Base-by-base conservation (phyloP, 2,113 vertebrate species). In the Mormoops blainvillei region DNA sequence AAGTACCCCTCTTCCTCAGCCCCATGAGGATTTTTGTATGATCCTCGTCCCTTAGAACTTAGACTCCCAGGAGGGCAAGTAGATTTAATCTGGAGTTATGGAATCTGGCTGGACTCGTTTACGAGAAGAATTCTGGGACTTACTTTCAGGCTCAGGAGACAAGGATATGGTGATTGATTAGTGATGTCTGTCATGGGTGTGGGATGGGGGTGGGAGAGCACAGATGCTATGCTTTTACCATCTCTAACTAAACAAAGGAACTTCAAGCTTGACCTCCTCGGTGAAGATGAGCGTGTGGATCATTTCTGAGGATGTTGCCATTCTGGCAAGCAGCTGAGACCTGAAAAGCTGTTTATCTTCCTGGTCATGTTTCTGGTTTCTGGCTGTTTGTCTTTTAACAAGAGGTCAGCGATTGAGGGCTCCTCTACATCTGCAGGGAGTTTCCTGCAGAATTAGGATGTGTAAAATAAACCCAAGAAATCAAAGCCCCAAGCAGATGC, bases 371-470 rank as follows among this genome's bases (percentile, higher is more conserved):
- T 97, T 93, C 91, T 84, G 56, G 83, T 96, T 96, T 97, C 97
- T 98, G 94, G 48, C 76, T 97, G 68, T 92, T 95, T 95, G 90
- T 94, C 97, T 96, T 97, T 92, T 96, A 97, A 89, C 76, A 78
- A 88, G 96, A 95, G 92, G 97, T 96, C 96, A 95, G 65, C 52
- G 70, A 92, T 41, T 2, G 78, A 94, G 91, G 95, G 83, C 90
- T 71, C 52, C 16, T 41, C 86, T 83, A 93, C 96, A 96, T 97
- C 96, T 96, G 96, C 68, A 95, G 96, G 89, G 96, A 97, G 89
- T 92, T 94, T 92, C 94, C 95, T 56, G 41, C 71, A 84, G 94
- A 89, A 94, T 89, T 91, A 65, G 28, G 80, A 90, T 95, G 89
- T 95, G 80, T 91, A 95, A 96, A 95, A 81, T 80, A 94, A 97